A percentile compares a stretch with the other conserved stretches of the same genome.
Evolutionary conservation across 2,888 invertebrate species (phyloP).

Genomic region (Polydrusus cervinus): DNA sequence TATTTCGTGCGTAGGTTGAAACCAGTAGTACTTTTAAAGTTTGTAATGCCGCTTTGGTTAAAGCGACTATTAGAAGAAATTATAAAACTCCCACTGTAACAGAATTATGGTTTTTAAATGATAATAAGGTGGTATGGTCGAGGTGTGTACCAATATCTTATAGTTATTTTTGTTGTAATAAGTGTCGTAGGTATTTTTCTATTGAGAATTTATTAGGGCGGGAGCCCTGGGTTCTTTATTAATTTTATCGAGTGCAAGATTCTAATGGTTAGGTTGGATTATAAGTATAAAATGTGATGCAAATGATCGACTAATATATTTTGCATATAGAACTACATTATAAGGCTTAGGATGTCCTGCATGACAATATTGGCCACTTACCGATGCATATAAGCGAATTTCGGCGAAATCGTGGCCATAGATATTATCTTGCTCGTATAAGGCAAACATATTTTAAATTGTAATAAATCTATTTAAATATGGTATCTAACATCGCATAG

Average conservation of each 20-base stretch:
- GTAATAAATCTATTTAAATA: no score
- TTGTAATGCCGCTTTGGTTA: conserved; percentile 34
- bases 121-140: conserved; percentile 43
- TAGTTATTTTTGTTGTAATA: conserved; percentile 48
- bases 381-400: no score
- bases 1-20: conserved; percentile 30
- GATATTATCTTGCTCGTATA: no score
- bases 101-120: conserved; percentile 55
- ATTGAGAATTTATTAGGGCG: conserved; percentile 34
- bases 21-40: conserved; percentile 36
- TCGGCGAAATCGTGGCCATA: no score
- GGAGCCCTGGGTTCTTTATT: conserved; percentile 11
- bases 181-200: conserved; percentile 45
- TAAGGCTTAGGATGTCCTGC: no score
- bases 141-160: conserved; percentile 50
- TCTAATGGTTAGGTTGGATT: background rate
- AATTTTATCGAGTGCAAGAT: conserved; percentile 1
- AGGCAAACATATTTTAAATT: no score
- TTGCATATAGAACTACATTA: no score
- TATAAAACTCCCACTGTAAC: conserved; percentile 53
- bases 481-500: no score
- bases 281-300: background rate
- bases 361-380: no score
- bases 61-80: conserved; percentile 52
- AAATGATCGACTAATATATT: no score